These are phyloP conservation scores for Arge pagana DNA, from an alignment of 2,888 invertebrate species.

Conservation along the genomic window DNA sequence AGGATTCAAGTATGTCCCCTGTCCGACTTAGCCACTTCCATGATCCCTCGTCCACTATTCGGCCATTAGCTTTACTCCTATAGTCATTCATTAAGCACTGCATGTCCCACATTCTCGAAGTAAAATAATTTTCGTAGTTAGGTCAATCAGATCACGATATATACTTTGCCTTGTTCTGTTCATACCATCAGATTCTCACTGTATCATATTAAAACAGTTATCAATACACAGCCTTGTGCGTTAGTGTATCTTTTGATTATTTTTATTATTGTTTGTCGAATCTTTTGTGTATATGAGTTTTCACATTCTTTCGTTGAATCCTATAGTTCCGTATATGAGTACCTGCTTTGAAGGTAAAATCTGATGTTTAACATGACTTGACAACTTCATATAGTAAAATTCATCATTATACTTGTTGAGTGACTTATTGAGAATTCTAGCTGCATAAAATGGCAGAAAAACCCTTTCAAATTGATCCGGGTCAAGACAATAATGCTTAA, in stretches of 20 bases:
- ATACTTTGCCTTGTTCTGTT: constrained; percentile 52
- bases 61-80: constrained; percentile 34
- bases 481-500: too few relatives aligned
- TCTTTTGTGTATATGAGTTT: too few relatives aligned
- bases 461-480: too few relatives aligned
- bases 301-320: too few relatives aligned
- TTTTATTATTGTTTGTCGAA: too few relatives aligned
- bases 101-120: constrained; percentile 35
- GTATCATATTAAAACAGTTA: constrained; percentile 52
- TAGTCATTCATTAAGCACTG: constrained; percentile 34
- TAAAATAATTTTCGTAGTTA: constrained; percentile 39
- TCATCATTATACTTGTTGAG: too few relatives aligned
- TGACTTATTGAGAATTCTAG: too few relatives aligned
- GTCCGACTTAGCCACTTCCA: constrained; percentile 46
- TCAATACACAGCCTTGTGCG: constrained; percentile 50
- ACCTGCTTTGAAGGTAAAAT: too few relatives aligned
- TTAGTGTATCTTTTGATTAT: constrained; percentile 31
- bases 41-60: constrained; percentile 17
- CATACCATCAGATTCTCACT: constrained; percentile 49
- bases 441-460: too few relatives aligned
- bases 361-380: too few relatives aligned
- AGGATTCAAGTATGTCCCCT: constrained; percentile 51
- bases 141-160: constrained; percentile 44
- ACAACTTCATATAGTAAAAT: too few relatives aligned
- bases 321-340: too few relatives aligned